phyloP scores from a whole-genome alignment of 2,888 invertebrate genomes.

The Dynastes hyllus region DNA sequence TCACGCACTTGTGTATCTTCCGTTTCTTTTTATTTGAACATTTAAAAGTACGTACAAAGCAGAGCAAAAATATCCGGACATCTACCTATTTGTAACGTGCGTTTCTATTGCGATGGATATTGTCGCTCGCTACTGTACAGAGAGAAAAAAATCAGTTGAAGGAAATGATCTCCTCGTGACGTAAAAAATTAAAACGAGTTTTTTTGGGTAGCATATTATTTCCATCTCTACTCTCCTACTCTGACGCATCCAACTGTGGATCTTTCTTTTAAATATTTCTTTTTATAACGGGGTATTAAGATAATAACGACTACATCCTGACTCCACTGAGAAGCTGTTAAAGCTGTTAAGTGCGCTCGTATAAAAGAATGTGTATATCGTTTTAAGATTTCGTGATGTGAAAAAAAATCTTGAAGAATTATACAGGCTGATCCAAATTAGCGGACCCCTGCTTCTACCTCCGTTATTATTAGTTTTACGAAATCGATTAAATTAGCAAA shows the following conservation, averaged over 20 bases:
- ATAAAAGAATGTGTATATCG: too few species aligned
- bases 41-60: not conserved
- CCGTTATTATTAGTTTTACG: too few species aligned
- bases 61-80: not conserved
- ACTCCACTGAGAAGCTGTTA: not conserved
- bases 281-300: constrained; percentile 44
- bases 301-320: constrained; percentile 41
- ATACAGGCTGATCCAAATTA: too few species aligned
- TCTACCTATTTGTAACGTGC: too few species aligned
- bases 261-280: not conserved
- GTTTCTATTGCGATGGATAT: not conserved
- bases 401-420: too few species aligned
- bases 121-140: not conserved
- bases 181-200: constrained; percentile 33
- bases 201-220: constrained; percentile 7
- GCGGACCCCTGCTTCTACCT: too few species aligned
- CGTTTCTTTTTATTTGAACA: not conserved
- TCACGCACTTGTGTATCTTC: not conserved
- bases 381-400: too few species aligned
- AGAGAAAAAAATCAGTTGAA: not conserved
- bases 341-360: too few species aligned
- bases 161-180: constrained; percentile 18
- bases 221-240: not conserved
- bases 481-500: too few species aligned
- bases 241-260: not conserved